Base-by-base conservation (phyloP, 2,797 vertebrate species). In the Halcyon chelicuti region DNA sequence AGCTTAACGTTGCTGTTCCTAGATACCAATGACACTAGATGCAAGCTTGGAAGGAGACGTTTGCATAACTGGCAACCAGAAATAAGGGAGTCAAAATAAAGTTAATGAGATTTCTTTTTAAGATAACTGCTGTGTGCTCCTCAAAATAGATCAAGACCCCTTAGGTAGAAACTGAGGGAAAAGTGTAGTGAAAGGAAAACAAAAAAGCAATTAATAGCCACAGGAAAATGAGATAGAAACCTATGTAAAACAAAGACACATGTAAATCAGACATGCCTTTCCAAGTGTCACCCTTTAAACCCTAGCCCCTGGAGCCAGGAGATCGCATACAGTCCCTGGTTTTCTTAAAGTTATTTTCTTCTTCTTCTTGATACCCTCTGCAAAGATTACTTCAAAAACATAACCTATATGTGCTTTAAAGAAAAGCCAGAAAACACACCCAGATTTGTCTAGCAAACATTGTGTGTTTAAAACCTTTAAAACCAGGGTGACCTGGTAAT, bases 201-300 rank as follows among this genome's bases (percentile, higher is more conserved):
- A 2, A 66, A 86, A 85, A 83, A 62, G 51, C 58, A 86, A 47
- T 75, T 26, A 86, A 77, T 65, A 68, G 25, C 46, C 95, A 81
- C 26, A 75, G 68, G 47, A 93, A 90, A 80, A 84, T 81, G 90
- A 96, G 75, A 75, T 80, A 73, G 55, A 94, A 90, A 66, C 28
- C 22, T 35, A 52, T 4, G 28, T 76, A 73, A 86, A 94, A 55
- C 51, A 86, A 84, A 83, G 63, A 76, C 26, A 90, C 73, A 82
- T 46, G 68, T 74, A 94, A 83, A 91, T 40, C 22, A 63, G 31
- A 73, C 14, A 21, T 70, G 29, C 47, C 19, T 74, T 71, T 76
- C 40, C 54, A 72, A 90, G 40, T n/a, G n/a, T 93, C 29, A 65
- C 15, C 21, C 58, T 49, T 51, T 57, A 93, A 70, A 65, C 13